Evolutionary conservation across 2,888 invertebrate genomes (phyloP).

Genomic region (Xestoiulus laeticollis): DNA sequence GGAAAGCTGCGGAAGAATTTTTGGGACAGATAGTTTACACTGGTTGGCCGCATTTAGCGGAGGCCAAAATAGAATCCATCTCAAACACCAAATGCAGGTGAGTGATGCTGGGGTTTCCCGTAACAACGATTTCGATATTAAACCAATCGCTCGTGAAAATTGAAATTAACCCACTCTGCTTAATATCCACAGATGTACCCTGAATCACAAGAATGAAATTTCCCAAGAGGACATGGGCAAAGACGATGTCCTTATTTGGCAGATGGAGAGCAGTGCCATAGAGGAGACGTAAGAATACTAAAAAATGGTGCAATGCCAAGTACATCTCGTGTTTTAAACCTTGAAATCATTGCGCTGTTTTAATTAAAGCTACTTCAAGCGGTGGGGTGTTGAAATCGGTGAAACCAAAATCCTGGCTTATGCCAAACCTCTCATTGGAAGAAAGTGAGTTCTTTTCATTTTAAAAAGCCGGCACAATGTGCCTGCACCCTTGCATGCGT

Average conservation of each 20-base stretch:
- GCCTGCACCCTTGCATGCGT: no score
- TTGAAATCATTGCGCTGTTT: neutral
- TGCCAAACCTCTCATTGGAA: slow-evolving; percentile 77
- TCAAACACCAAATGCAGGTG: slow-evolving; percentile 65
- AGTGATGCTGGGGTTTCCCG: neutral
- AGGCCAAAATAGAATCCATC: slow-evolving; percentile 75
- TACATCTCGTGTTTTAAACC: neutral
- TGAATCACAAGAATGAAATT: slow-evolving; percentile 8
- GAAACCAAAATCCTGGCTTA: slow-evolving; percentile 72
- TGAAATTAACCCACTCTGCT: neutral
- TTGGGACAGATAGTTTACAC: slow-evolving; percentile 81
- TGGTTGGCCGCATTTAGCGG: slow-evolving; percentile 92
- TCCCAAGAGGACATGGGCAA: slow-evolving; percentile 39
- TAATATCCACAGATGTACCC: neutral
- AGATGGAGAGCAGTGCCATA: slow-evolving; percentile 44
- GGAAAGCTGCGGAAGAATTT: slow-evolving; percentile 71
- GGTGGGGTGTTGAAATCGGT: slow-evolving; percentile 82
- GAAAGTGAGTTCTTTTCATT: slow-evolving; percentile 66
- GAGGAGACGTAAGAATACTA: slow-evolving; percentile 52
- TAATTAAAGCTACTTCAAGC: slow-evolving; percentile 68
- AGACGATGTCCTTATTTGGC: slow-evolving; percentile 41
- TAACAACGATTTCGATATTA: no score
- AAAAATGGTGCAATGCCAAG: neutral
- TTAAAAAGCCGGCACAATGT: neutral
- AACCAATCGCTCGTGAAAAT: no score